Evolutionary conservation across 2,797 vertebrate species (phyloP).

Genomic region (Microchirus variegatus): DNA sequence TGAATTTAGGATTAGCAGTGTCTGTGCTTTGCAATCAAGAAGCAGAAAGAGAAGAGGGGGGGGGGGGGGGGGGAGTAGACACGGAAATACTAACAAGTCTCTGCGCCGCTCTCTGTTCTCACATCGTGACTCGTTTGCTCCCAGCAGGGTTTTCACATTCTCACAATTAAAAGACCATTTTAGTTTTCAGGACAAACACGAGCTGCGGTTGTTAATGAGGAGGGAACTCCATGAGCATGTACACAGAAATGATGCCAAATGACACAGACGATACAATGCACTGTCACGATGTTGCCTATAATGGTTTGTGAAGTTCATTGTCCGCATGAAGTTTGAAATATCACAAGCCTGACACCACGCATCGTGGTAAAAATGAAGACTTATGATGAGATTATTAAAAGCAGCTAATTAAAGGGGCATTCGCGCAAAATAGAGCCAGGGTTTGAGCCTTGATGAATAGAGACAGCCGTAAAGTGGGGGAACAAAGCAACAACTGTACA

Average conservation of each 20-base stretch:
- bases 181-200: conserved; percentile 21
- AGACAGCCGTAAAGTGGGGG: conserved; percentile 16
- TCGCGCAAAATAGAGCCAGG: conserved; percentile 36
- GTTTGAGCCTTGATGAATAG: conserved; percentile 24
- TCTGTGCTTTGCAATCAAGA: conserved; percentile 17
- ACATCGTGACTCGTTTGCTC: conserved; percentile 61
- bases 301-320: conserved; percentile 8
- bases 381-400: conserved; percentile 31
- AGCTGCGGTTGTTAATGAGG: conserved; percentile 10
- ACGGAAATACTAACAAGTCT: conserved; percentile 28
- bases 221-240: not conserved
- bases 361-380: conserved; percentile 13
- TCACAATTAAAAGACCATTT: conserved; percentile 59
- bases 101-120: conserved; percentile 45
- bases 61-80: conserved; percentile 15
- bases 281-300: not conserved
- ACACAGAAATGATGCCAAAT: no score
- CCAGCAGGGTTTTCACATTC: conserved; percentile 66
- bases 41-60: not conserved
- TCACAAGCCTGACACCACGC: conserved; percentile 14
- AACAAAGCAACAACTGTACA: conserved; percentile 16
- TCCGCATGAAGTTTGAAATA: conserved; percentile 13
- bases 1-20: conserved; percentile 39
- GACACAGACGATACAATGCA: no score
- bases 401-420: conserved; percentile 35